Base-by-base conservation (phyloP, 2,888 invertebrate genomes). In the Helobdella robusta region DNA sequence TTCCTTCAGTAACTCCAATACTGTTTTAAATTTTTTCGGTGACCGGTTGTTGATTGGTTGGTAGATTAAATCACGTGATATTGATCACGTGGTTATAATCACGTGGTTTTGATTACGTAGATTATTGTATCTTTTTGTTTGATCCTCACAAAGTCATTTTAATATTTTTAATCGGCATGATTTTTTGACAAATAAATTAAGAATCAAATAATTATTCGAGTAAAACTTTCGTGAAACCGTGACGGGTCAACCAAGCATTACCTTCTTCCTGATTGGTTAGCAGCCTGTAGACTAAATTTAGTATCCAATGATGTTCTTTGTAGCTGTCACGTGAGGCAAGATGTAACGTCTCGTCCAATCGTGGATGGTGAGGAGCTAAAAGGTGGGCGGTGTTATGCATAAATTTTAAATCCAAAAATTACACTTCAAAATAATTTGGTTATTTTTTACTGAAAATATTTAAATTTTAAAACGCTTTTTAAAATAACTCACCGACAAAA, bases 301-400 rank as follows among this genome's bases (percentile, higher is more conserved):
- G 80, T 64, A 89, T 81, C 88, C 88, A 89, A 0, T 87, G 86
- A 76, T 88, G 86, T 72, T 86, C 84, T 70, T 83, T 80, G 70
- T 86, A 84, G 56, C 82, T 83, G 36, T 84, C 84, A 23, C 86
- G 82, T 0, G 88, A 86, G 11, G 88, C 88, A 80, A 86, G 87
- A 85, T 87, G 87, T 85, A 89, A 85, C 81, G 88, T 88, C 86
- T 87, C 88, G 77, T 89, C 89, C 23, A 89, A 80, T 65, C 88
- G 82, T 0, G 89, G 88, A 72, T 87, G 86, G 79, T 88, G 86
- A 18, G 88, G 88, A 36, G 85, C 87, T 87, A 75, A 34, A 78
- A 77, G 23, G 35, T 46, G 28, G 8, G 28, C n/a, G 23, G 25
- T n/a, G 35, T 34, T 25, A 4, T 2, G 34, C 35, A 11, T n/a